Evolutionary conservation across 2,888 invertebrate species (phyloP).

Genomic region (Lypha dubia): DNA sequence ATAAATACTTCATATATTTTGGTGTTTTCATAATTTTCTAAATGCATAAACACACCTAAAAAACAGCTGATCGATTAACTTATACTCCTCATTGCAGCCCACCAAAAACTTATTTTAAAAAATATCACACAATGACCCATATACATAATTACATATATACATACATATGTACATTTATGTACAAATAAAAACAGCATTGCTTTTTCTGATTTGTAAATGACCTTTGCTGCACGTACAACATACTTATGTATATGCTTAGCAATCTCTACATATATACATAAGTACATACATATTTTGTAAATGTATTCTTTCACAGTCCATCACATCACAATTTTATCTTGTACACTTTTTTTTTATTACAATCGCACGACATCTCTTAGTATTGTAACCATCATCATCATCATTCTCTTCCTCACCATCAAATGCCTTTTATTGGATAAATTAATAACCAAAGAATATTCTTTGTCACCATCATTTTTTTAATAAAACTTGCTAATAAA

Average conservation of each 20-base stretch:
- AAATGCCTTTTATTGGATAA: not conserved
- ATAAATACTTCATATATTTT: conserved; percentile 18
- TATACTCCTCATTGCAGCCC: not conserved
- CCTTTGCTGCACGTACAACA: too few relatives aligned
- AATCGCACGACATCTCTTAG: not conserved
- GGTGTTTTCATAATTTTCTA: conserved; percentile 18
- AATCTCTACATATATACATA: not conserved
- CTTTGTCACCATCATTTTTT: too few relatives aligned
- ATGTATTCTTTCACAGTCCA: conserved; percentile 1
- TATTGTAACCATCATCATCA: not conserved
- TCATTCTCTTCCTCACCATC: not conserved
- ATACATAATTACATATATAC: too few relatives aligned
- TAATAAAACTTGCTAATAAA: too few relatives aligned
- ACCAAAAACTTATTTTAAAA: not conserved
- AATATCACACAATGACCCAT: conserved; percentile 1
- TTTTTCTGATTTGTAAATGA: conserved; percentile 11
- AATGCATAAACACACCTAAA: not conserved
- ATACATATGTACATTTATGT: too few relatives aligned
- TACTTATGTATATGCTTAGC: too few relatives aligned
- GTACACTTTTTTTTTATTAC: not conserved
- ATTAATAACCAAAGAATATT: not conserved
- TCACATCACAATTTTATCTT: not conserved
- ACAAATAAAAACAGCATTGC: conserved; percentile 8
- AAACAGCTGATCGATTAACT: conserved; percentile 23
- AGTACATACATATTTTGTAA: too few relatives aligned